Evolutionary conservation across 2,888 invertebrate species (phyloP).

Genomic region (Catocala sponsa): DNA sequence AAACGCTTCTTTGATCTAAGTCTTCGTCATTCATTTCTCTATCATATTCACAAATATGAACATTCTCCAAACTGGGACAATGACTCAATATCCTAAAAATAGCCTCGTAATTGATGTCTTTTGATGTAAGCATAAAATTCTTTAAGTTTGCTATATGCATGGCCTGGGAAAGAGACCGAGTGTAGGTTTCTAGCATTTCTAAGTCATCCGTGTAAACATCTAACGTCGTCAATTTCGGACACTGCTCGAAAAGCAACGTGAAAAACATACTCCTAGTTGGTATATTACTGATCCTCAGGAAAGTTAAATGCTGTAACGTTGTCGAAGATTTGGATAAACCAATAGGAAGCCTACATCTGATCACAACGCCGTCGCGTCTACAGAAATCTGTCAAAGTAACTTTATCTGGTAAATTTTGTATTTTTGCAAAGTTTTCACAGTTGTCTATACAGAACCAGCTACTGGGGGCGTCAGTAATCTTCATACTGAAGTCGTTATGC

Average conservation of each 20-base stretch:
- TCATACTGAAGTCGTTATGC: conserved; percentile 52
- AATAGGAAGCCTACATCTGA: conserved; percentile 47
- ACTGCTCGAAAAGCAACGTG: conserved; percentile 51
- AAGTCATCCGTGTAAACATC: conserved; percentile 57
- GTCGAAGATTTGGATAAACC: conserved; percentile 43
- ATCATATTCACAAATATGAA: conserved; percentile 62
- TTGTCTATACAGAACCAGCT: conserved; percentile 63
- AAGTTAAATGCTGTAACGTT: conserved; percentile 52
- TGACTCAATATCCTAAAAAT: conserved; percentile 55
- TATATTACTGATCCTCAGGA: conserved; percentile 58
- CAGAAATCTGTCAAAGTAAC: conserved; percentile 62
- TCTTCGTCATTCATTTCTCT: conserved; percentile 38
- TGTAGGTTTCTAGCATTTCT: conserved; percentile 44
- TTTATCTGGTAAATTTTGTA: conserved; percentile 52
- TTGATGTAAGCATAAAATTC: conserved; percentile 59
- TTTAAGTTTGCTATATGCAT: conserved; percentile 53
- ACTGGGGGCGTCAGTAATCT: conserved; percentile 49
- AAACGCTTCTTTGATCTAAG: conserved; percentile 27
- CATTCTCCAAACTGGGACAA: conserved; percentile 57
- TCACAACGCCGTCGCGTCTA: conserved; percentile 50
- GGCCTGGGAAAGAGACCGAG: conserved; percentile 45
- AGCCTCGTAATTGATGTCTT: conserved; percentile 58
- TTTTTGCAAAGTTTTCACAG: conserved; percentile 55
- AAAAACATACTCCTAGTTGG: conserved; percentile 55
- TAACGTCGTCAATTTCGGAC: conserved; percentile 54